A percentile compares a stretch with the other conserved stretches of the same genome.
Evolutionary conservation across 2,113 vertebrate species (phyloP).

Genomic region (Chaetorhynchus papuensis): DNA sequence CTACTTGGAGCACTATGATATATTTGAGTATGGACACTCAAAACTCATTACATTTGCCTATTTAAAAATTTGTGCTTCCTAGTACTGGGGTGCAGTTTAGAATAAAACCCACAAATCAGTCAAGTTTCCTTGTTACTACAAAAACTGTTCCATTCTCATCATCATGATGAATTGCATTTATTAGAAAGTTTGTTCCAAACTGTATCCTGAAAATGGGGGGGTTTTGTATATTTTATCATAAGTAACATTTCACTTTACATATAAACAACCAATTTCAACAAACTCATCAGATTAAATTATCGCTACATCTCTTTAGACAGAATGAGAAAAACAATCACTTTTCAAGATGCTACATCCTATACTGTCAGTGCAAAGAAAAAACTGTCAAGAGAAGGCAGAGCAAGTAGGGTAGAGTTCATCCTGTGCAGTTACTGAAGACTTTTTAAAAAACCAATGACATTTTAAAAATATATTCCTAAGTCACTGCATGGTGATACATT

Average conservation of each 20-base stretch:
- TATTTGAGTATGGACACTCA: neutral
- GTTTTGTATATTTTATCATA: neutral
- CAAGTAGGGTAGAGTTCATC: neutral
- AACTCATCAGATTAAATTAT: neutral
- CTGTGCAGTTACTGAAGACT: neutral
- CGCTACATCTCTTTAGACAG: neutral
- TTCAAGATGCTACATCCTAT: neutral
- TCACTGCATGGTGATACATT: neutral
- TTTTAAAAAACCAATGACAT: neutral
- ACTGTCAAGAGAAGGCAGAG: neutral
- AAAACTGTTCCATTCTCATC: neutral
- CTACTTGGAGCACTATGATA: neutral
- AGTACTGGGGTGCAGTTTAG: neutral
- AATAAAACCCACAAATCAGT: neutral
- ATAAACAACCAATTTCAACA: neutral
- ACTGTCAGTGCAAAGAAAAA: neutral
- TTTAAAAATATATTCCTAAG: neutral
- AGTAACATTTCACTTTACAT: neutral
- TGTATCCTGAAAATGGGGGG: neutral
- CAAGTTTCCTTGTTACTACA: neutral
- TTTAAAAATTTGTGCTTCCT: neutral
- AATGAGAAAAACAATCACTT: neutral
- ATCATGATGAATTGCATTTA: neutral
- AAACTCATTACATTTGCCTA: neutral
- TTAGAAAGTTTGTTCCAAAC: neutral